Percentiles rank a stretch among this genome's conserved stretches.
These are phyloP conservation scores for Diogma glabrata DNA, from an alignment of 2,888 invertebrate genomes.

Conservation along the genomic window DNA sequence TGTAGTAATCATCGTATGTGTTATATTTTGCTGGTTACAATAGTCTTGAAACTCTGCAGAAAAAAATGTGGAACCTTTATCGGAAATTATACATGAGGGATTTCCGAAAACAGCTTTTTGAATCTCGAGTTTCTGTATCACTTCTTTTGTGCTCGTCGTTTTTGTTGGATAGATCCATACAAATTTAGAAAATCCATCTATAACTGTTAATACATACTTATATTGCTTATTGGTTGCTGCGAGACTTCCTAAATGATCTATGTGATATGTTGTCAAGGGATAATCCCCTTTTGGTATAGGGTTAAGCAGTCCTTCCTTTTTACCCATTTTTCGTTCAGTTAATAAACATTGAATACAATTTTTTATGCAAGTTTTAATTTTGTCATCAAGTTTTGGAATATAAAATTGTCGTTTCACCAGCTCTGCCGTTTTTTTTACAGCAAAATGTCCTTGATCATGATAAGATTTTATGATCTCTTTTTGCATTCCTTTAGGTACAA, in stretches of 20 bases:
- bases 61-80: slow-evolving; percentile 26
- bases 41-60: slow-evolving; percentile 24
- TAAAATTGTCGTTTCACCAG: slow-evolving; percentile 10
- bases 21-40: slow-evolving; percentile 26
- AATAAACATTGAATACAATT: slow-evolving; percentile 12
- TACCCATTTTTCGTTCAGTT: slow-evolving; percentile 21
- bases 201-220: slow-evolving; percentile 27
- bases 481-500: slow-evolving; percentile 13
- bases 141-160: slow-evolving; percentile 24
- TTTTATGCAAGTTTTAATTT: slow-evolving; percentile 10
- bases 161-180: slow-evolving; percentile 29
- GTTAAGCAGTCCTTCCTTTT: slow-evolving; percentile 24
- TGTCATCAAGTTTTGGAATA: slow-evolving; percentile 11
- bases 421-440: too few relatives aligned
- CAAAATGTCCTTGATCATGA: too few relatives aligned
- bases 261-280: slow-evolving; percentile 13
- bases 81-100: slow-evolving; percentile 26
- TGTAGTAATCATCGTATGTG: slow-evolving; percentile 20
- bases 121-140: slow-evolving; percentile 22
- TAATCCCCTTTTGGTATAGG: slow-evolving; percentile 21
- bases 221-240: slow-evolving; percentile 10
- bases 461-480: neutral
- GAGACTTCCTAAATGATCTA: slow-evolving; percentile 12
- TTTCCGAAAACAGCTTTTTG: slow-evolving; percentile 29
- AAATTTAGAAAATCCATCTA: slow-evolving; percentile 31